A percentile compares a stretch with the other conserved stretches of the same genome.
Evolutionary conservation across 2,888 invertebrate genomes (phyloP).

Genomic region (Coremacera marginata): DNA sequence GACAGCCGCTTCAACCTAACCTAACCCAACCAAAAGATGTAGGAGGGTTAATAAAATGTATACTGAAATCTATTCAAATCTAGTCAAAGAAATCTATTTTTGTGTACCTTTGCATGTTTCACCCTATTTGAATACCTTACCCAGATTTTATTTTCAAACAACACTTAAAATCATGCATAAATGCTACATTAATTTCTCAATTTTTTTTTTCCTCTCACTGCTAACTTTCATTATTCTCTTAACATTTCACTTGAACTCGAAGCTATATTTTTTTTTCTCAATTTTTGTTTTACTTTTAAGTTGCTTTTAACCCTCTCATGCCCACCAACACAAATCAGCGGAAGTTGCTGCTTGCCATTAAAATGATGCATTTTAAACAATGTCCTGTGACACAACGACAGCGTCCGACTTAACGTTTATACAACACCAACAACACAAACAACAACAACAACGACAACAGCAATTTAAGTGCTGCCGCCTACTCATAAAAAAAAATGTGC

Average conservation of each 20-base stretch:
- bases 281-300: neutral
- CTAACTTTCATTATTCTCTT: neutral
- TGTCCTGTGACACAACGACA: neutral
- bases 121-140: too few species aligned
- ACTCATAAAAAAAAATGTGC: slow-evolving; percentile 9
- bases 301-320: neutral
- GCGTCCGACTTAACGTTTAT: neutral
- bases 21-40: too few species aligned
- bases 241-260: slow-evolving; percentile 12
- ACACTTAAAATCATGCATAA: neutral
- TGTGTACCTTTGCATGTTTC: too few species aligned
- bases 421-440: neutral
- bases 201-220: neutral
- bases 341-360: slow-evolving; percentile 23
- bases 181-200: neutral
- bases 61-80: too few species aligned
- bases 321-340: neutral
- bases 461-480: slow-evolving; percentile 28
- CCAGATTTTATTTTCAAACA: neutral
- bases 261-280: neutral
- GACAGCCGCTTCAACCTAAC: too few species aligned
- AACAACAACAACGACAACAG: slow-evolving; percentile 19
- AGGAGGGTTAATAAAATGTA: too few species aligned
- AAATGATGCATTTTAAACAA: slow-evolving; percentile 28
- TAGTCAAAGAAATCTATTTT: too few species aligned